Evolutionary conservation across 2,888 invertebrate genomes (phyloP).

Genomic region (Acleris laterana): DNA sequence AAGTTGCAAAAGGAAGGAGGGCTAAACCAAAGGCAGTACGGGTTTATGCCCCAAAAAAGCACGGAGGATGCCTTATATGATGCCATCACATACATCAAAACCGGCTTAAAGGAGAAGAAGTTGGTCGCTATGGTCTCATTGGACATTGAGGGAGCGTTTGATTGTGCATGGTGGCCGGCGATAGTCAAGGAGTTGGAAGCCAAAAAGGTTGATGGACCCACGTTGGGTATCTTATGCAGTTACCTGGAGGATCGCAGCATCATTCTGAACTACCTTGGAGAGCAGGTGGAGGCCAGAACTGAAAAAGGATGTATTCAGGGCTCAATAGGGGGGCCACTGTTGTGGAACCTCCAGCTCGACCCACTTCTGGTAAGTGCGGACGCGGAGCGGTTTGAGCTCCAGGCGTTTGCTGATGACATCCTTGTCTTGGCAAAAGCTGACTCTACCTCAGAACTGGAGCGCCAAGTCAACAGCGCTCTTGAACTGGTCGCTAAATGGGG

Average conservation of each 20-base stretch:
- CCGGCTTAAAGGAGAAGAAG: not conserved
- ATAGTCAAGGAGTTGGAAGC: not conserved
- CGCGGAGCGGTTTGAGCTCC: rapidly evolving
- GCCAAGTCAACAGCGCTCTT: not conserved
- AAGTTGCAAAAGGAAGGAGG: not conserved
- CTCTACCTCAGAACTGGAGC: not conserved
- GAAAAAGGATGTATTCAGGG: not conserved
- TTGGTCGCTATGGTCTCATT: constrained; percentile 9
- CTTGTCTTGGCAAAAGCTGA: not conserved
- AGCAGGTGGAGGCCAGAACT: not conserved
- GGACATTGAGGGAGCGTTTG: constrained; percentile 16
- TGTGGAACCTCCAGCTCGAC: not conserved
- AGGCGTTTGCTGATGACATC: constrained; percentile 4
- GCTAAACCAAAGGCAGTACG: constrained; percentile 11
- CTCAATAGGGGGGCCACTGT: not conserved
- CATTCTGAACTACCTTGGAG: not conserved
- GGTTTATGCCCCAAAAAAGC: constrained; percentile 21
- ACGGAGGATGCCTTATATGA: constrained; percentile 33
- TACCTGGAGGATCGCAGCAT: not conserved
- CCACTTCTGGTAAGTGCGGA: not conserved
- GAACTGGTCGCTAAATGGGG: not conserved
- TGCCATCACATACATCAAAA: not conserved
- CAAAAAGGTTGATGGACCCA: not conserved
- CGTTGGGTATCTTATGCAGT: not conserved
- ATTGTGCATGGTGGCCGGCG: constrained; percentile 1